phyloP scores from a whole-genome alignment of 2,888 invertebrate species.

The Philereme transversata region DNA sequence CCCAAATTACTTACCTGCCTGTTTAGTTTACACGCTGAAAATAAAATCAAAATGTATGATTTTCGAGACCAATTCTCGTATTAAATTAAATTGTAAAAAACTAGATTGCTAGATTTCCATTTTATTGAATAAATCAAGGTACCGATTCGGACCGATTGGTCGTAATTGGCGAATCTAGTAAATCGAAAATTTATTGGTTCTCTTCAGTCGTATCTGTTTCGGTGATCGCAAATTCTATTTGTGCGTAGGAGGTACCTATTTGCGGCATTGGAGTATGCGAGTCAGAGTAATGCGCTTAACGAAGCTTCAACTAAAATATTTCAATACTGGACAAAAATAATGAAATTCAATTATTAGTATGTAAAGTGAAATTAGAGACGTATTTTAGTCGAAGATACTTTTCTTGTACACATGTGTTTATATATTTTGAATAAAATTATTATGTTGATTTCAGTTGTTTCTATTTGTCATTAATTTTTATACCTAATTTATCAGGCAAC shows the following conservation, averaged over 20 bases:
- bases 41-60: constrained; percentile 6
- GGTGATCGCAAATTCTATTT: constrained; percentile 39
- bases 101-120: constrained; percentile 12
- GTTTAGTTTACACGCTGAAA: constrained; percentile 4
- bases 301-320: no score
- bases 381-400: no score
- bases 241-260: constrained; percentile 13
- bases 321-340: no score
- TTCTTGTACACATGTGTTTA: no score
- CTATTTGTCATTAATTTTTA: no score
- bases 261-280: neutral
- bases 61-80: neutral
- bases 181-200: constrained; percentile 46
- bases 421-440: no score
- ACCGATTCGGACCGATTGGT: constrained; percentile 17
- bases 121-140: constrained; percentile 25
- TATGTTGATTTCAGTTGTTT: no score
- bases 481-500: no score
- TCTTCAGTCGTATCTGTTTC: constrained; percentile 38
- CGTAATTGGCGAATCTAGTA: constrained; percentile 46
- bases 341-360: no score
- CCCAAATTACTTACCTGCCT: constrained; percentile 6
- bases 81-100: constrained; percentile 3
- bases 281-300: no score
- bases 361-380: no score